phyloP scores from a whole-genome alignment of 1,140 invertebrate genomes.

The Zaprionus africanus region DNA sequence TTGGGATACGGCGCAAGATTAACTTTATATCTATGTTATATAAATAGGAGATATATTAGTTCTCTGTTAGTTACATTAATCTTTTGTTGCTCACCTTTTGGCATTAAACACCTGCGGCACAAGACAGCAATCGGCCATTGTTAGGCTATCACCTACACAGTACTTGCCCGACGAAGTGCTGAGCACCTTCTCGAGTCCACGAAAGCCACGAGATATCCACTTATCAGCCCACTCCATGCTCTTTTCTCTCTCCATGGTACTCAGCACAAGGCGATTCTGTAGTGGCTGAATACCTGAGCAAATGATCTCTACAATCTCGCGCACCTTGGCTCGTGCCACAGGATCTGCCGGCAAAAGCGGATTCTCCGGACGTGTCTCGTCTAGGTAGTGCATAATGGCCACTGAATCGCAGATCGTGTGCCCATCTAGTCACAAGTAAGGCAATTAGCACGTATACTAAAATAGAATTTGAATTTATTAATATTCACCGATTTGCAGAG shows the following conservation, averaged over 20 bases:
- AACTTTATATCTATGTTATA: conserved; percentile 90
- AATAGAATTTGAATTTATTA: neutral
- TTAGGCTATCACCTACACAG: conserved; percentile 96
- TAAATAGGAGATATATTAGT: neutral
- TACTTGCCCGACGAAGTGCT: conserved; percentile 94
- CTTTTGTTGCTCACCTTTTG: conserved; percentile 86
- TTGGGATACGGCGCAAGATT: conserved; percentile 94
- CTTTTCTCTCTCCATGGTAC: conserved; percentile 90
- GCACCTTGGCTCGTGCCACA: conserved; percentile 92
- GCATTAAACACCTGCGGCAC: conserved; percentile 97
- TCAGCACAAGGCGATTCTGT: conserved; percentile 94
- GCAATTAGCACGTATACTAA: conserved; percentile 29
- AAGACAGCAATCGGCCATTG: conserved; percentile 96
- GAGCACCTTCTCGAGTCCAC: conserved; percentile 94
- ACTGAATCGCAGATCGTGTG: conserved; percentile 94
- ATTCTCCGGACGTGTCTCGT: conserved; percentile 93
- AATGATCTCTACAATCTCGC: conserved; percentile 89
- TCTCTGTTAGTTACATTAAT: neutral
- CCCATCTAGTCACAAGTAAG: conserved; percentile 86
- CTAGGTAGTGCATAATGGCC: conserved; percentile 97
- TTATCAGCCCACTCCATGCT: conserved; percentile 95
- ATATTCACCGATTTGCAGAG: conserved; percentile 90
- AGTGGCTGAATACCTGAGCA: conserved; percentile 97
- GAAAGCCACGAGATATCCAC: conserved; percentile 95
- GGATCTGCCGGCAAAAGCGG: conserved; percentile 94